Evolutionary conservation across 2,888 invertebrate species (phyloP), one percentile per base, ranked within the genome.

Genomic region (Chloromyia formosa): DNA sequence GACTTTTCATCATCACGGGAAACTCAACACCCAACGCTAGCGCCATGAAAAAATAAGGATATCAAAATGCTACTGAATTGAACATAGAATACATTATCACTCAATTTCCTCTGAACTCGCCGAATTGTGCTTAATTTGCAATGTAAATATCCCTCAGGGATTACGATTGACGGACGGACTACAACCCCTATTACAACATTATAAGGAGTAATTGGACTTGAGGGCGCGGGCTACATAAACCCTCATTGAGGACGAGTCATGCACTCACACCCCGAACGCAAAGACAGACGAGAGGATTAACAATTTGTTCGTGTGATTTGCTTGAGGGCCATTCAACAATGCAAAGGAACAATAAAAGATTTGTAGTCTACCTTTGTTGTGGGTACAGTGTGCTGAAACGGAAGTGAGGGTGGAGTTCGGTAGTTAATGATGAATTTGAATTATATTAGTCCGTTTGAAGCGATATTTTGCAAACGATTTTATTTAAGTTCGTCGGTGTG

Each of bases 171-270:
- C n/a, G 20, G 9, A 53, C n/a, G 42, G n/a, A n/a, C 12, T 54
- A 54, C 71, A 12, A 58, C 71, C 71, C 71, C 58, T 71, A 71
- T 71, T 71, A 71, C 71, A 71, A 56, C 58, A 71, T 71, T 71
- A 71, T 56, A 58, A 56, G 56, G 22, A 56, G 56, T 71, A 71
- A 71, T 71, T 71, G 71, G 71, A 40, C 56, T 56, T 42, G 71
- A 58, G 27, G 27, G 27, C 27, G 40, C 71, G 40, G 40, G 71
- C 56, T 71, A 58, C 56, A 71, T 71, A 56, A 71, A 56, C 71
- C 71, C 71, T 71, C 58, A 71, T 71, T 56, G 71, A 71, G 71
- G 35, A 20, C 71, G 40, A 58, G 20, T 56, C 56, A 20, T 40
- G 22, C 35, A 9, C 16, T 23, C 49, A 16, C 56, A 40, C 58